Evolutionary conservation across 1,140 invertebrate genomes (phyloP), one percentile per base, ranked within the genome.

Genomic region (Cheumatopsyche charites): DNA sequence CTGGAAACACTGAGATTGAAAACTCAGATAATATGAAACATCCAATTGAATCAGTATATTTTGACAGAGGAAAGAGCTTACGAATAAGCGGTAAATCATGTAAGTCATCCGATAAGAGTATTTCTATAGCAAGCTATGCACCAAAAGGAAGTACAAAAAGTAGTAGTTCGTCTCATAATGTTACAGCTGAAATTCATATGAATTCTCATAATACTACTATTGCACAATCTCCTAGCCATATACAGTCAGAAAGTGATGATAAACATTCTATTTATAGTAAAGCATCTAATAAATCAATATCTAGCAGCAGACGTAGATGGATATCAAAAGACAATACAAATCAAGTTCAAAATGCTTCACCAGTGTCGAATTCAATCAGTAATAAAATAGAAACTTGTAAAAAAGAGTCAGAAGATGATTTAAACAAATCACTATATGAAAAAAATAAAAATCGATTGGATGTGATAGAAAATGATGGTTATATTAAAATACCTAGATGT

Each of bases 171-270:
- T 71, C 77, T 17, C 80, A 83, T 23, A 82, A 82, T 75, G 79
- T 84, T n/a, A 84, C 82, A 47, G 82, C 82, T 49, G 83, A 85
- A 79, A 81, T 84, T 66, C 82, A 84, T 58, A 79, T 82, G 0
- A 83, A 81, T 77, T 75, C 81, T 23, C 83, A 81, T 75, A 82
- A 78, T 73, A 65, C 81, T 19, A 79, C 80, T 1, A 72, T 82
- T 15, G 81, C 80, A 0, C 80, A 82, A 58, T 83, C 83, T 1
- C 70, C 63, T 0, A 36, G 36, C 26, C 55, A 66, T 17, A 17
- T 29, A 15, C 61, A 71, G 0, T 75, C 74, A 29, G 74, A 75
- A 65, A 68, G 66, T 62, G 74, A 75, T 67, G 74, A 75, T 15
- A 72, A 67, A 67, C 69, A 70, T 66, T 75, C 74, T 66, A 65